A percentile compares a stretch with the other conserved stretches of the same genome.
phyloP scores from a whole-genome alignment of 2,797 vertebrate genomes.

The Vireo griseus region DNA sequence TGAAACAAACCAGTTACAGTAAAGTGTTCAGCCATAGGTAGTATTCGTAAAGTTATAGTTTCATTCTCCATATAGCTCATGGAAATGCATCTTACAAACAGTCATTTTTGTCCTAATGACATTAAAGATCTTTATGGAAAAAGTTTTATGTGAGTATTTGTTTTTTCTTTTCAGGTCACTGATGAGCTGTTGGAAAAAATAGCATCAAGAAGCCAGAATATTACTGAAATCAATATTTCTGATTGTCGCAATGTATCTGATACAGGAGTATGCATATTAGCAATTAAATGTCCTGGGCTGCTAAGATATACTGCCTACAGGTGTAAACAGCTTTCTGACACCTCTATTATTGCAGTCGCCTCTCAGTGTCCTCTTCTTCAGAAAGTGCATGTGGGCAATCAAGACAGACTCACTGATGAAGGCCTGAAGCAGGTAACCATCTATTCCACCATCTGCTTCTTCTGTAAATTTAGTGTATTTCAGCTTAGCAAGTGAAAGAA shows the following conservation, averaged over 20 bases:
- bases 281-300: conserved; percentile 89
- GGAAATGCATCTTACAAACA: not conserved
- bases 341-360: conserved; percentile 87
- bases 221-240: conserved; percentile 97
- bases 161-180: conserved; percentile 81
- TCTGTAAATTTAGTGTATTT: not conserved
- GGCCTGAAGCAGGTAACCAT: conserved; percentile 88
- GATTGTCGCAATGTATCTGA: conserved; percentile 95
- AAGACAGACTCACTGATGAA: conserved; percentile 93
- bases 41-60: not conserved
- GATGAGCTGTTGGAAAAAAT: conserved; percentile 95
- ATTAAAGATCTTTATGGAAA: not conserved
- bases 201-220: conserved; percentile 92
- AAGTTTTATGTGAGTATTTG: not conserved
- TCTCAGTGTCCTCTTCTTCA: conserved; percentile 92
- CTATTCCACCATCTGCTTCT: not conserved
- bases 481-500: not conserved
- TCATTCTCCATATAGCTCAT: not conserved
- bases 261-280: conserved; percentile 88
- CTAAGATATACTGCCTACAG: conserved; percentile 94
- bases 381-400: conserved; percentile 97
- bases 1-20: not conserved
- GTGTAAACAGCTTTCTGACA: conserved; percentile 95
- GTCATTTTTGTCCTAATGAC: not conserved
- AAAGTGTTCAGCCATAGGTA: not conserved